Base-by-base conservation (phyloP, 2,113 vertebrate genomes). In the Willisornis vidua region DNA sequence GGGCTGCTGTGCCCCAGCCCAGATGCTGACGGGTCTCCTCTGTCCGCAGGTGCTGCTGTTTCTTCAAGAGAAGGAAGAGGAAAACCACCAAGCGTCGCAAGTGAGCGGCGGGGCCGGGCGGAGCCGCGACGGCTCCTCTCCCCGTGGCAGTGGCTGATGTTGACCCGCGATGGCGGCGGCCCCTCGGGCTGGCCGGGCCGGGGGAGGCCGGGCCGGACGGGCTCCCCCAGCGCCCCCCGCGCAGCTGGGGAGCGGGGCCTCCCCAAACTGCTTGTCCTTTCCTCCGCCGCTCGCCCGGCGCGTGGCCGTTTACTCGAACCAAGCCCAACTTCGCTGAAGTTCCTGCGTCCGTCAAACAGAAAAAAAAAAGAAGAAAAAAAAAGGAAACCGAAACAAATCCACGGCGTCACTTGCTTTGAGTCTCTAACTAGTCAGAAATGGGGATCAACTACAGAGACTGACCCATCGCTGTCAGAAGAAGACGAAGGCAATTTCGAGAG, bases 21-120 rank as follows among this genome's bases (percentile, higher is more conserved):
- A 0, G 31, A n/a, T 0, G 1, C 82, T 93, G 70, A 90, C 1
- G 7, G 6, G 57, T 90, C 84, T 73, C 63, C 62, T 92, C 61
- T 6, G 14, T 76, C 79, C 63, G 17, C 96, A 99, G 99, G 98
- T 99, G 99, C 99, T 99, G 99, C 98, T 99, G 99, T 97, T 99
- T 99, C 98, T 99, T 99, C 97, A 99, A 99, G 95, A 98, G 99
- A 89, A 98, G 99, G 97, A 99, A 99, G 99, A 99, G 99, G 98
- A 99, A 99, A 99, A 98, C 98, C 23, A 98, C 98, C 89, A 99
- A 99, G 97, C 98, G 99, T 93, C 99, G 99, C 98, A 99, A 99
- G 98, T 99, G 98, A 99, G 84, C 81, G 5, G 55, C 26, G 35
- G 89, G 81, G 80, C 89, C 55, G 52, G 87, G 80, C 43, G 89